Conservation (phyloP, 2,113 vertebrate species). For the Psephotus haematonotus region DNA sequence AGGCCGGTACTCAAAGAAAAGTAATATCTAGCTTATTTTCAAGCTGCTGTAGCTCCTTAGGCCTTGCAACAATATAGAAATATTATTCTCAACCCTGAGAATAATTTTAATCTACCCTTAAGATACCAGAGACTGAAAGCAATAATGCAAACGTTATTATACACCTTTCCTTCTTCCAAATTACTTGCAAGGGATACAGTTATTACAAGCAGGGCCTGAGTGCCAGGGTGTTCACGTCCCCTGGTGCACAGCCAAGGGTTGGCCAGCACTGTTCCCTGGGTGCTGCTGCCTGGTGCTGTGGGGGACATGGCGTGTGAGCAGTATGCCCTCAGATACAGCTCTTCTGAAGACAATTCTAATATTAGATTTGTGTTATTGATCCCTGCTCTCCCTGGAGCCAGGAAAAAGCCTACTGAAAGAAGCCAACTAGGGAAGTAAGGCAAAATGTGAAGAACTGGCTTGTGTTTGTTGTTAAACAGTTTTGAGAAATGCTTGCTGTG, state of each 20-base stretch:
- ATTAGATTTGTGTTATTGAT: constrained; percentile 61
- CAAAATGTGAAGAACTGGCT: constrained; percentile 35
- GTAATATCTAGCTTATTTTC: constrained; percentile 25
- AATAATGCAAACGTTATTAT: neutral
- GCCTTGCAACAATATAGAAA: neutral
- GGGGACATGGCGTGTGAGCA: neutral
- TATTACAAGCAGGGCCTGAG: neutral
- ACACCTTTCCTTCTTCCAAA: neutral
- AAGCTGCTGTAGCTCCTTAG: constrained; percentile 1
- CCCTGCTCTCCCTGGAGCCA: constrained; percentile 45
- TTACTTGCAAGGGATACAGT: neutral
- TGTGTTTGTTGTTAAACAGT: constrained; percentile 6
- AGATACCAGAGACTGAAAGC: neutral
- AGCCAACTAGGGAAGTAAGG: constrained; percentile 34
- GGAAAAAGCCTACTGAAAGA: constrained; percentile 18
- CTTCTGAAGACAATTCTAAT: constrained; percentile 54
- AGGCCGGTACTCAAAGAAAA: neutral
- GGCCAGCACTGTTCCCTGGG: fast-evolving
- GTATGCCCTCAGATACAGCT: neutral
- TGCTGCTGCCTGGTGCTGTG: neutral
- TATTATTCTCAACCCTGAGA: neutral
- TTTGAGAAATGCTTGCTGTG: neutral
- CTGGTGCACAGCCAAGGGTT: neutral
- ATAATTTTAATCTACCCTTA: constrained; percentile 16
- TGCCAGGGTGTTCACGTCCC: fast-evolving